phyloP scores from a whole-genome alignment of 1,140 invertebrate genomes.

The Musca vetustissima region DNA sequence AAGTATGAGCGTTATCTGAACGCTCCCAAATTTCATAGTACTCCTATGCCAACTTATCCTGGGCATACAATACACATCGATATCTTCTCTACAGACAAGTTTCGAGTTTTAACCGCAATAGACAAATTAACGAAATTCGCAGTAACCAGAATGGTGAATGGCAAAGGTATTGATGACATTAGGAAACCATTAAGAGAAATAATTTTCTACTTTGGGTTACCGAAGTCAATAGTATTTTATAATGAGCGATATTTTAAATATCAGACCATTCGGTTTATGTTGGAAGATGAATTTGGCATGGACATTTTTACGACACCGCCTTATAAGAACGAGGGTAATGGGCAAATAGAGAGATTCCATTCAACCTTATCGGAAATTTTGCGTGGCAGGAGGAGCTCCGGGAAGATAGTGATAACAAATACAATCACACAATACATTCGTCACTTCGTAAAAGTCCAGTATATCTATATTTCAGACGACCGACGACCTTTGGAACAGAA shows the following conservation, averaged over 20 bases:
- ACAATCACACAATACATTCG: constrained; percentile 28
- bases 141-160: constrained; percentile 21
- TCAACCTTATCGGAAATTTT: constrained; percentile 32
- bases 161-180: constrained; percentile 30
- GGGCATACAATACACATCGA: constrained; percentile 32
- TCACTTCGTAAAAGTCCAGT: constrained; percentile 21
- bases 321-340: constrained; percentile 24
- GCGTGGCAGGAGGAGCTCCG: constrained; percentile 23
- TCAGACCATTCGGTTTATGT: constrained; percentile 11
- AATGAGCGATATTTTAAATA: constrained; percentile 28
- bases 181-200: constrained; percentile 24
- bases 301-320: constrained; percentile 21
- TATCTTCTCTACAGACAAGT: constrained; percentile 23
- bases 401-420: constrained; percentile 25
- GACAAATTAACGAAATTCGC: constrained; percentile 35
- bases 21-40: constrained; percentile 24
- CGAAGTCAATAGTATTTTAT: constrained; percentile 21
- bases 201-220: constrained; percentile 18
- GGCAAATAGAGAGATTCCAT: constrained; percentile 32
- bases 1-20: constrained; percentile 16
- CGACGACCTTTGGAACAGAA: not conserved
- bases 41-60: constrained; percentile 30
- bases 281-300: constrained; percentile 20
- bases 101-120: constrained; percentile 17
- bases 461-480: constrained; percentile 18